A percentile compares a stretch with the other conserved stretches of the same genome.
Conservation (phyloP, 2,113 vertebrate genomes). For the Rhegmatorhina hoffmannsi region DNA sequence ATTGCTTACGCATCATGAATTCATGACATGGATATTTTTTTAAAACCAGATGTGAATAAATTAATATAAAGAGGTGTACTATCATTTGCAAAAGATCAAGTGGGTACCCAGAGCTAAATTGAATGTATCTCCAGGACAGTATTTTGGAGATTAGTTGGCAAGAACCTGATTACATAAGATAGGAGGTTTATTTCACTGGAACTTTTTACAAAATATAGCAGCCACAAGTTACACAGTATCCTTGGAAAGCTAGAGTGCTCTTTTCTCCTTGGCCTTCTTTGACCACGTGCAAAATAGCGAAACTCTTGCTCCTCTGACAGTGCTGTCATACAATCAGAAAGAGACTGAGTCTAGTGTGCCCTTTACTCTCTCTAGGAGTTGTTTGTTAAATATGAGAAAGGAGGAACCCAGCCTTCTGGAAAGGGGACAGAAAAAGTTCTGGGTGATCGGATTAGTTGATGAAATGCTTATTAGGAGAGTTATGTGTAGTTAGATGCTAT, state of each 20-base stretch:
- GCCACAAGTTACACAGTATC: not conserved
- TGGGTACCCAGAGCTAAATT: slow-evolving; percentile 21
- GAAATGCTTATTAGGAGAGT: not conserved
- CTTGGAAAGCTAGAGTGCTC: not conserved
- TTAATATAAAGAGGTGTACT: slow-evolving; percentile 24
- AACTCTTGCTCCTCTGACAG: not conserved
- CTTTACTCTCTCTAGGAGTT: not conserved
- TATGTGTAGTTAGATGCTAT: not conserved
- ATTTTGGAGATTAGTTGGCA: not conserved
- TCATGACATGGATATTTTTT: not conserved
- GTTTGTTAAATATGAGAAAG: not conserved
- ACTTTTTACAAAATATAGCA: not conserved
- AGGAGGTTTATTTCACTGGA: not conserved
- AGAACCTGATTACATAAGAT: not conserved
- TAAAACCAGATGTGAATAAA: not conserved
- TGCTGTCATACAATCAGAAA: not conserved
- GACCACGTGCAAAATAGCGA: not conserved
- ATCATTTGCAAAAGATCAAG: slow-evolving; percentile 38
- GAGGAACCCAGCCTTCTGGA: not conserved
- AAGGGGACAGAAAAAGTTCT: not conserved
- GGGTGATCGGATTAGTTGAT: not conserved
- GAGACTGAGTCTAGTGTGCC: not conserved
- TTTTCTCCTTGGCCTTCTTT: not conserved
- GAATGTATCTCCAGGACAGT: slow-evolving; percentile 19
- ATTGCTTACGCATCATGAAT: not conserved